phyloP scores from a whole-genome alignment of 2,888 invertebrate genomes.

The Agrotis ipsilon region DNA sequence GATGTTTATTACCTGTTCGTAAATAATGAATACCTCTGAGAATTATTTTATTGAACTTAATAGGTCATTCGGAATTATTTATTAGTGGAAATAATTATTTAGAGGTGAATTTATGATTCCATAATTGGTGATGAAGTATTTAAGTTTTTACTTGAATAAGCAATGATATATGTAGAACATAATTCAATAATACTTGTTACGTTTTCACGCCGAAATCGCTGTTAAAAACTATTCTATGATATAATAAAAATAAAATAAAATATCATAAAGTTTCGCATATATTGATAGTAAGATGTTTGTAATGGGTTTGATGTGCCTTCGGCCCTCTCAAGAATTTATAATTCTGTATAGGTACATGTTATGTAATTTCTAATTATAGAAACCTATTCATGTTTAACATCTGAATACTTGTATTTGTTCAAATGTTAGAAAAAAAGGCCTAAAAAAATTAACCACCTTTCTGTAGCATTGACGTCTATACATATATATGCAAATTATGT shows the following conservation, averaged over 20 bases:
- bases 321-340: neutral
- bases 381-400: slow-evolving; percentile 25
- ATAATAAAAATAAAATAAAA: no score
- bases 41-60: slow-evolving; percentile 8
- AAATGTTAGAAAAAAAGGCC: neutral
- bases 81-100: neutral
- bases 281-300: neutral
- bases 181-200: neutral
- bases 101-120: neutral
- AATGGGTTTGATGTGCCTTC: neutral
- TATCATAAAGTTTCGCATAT: no score
- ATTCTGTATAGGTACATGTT: neutral
- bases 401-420: slow-evolving; percentile 21
- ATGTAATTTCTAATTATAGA: slow-evolving; percentile 7
- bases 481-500: slow-evolving; percentile 22
- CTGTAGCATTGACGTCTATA: slow-evolving; percentile 26
- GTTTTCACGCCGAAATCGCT: no score
- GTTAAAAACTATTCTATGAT: no score
- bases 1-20: slow-evolving; percentile 29
- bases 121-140: neutral
- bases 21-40: slow-evolving; percentile 4
- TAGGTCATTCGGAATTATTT: neutral
- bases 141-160: no score
- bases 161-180: no score
- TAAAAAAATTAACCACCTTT: slow-evolving; percentile 9